These are phyloP conservation scores for Colistium nudipinnis DNA, from an alignment of 2,113 vertebrate species.

Conservation along the genomic window DNA sequence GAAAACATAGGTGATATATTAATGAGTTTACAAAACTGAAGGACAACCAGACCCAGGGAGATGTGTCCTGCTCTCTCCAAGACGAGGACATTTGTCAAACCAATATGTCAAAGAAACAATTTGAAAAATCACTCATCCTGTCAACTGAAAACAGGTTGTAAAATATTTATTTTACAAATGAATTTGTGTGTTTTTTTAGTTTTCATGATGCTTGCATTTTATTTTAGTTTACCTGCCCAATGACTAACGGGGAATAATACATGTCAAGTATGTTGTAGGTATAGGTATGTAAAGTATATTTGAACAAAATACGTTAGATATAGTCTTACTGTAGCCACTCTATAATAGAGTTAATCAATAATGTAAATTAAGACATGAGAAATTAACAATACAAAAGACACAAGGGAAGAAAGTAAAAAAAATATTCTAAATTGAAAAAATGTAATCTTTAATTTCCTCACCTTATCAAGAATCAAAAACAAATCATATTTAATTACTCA, in stretches of 20 bases:
- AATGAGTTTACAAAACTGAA: constrained; percentile 68
- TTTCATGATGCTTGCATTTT: constrained; percentile 7
- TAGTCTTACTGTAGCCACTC: background rate
- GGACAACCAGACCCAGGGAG: constrained; percentile 55
- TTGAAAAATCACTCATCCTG: constrained; percentile 52
- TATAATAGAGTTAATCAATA: background rate
- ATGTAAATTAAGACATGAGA: background rate
- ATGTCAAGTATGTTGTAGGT: too few species aligned
- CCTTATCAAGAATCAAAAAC: background rate
- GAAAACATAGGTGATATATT: constrained; percentile 65
- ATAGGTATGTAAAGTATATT: too few species aligned
- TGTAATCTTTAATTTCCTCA: background rate
- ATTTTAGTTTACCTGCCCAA: constrained; percentile 11
- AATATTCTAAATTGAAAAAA: background rate
- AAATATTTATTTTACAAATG: constrained; percentile 40
- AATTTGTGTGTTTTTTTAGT: constrained; percentile 21
- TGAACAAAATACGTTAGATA: constrained; percentile 14
- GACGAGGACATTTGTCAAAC: constrained; percentile 53
- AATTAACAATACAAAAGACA: background rate
- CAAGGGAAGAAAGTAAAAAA: background rate
- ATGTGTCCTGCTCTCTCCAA: constrained; percentile 41
- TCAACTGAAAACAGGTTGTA: constrained; percentile 34
- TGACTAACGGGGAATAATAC: background rate
- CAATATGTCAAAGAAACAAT: constrained; percentile 45
- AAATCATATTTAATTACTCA: background rate